Conservation (phyloP, 2,113 vertebrate species). For the Sceloporus undulatus region DNA sequence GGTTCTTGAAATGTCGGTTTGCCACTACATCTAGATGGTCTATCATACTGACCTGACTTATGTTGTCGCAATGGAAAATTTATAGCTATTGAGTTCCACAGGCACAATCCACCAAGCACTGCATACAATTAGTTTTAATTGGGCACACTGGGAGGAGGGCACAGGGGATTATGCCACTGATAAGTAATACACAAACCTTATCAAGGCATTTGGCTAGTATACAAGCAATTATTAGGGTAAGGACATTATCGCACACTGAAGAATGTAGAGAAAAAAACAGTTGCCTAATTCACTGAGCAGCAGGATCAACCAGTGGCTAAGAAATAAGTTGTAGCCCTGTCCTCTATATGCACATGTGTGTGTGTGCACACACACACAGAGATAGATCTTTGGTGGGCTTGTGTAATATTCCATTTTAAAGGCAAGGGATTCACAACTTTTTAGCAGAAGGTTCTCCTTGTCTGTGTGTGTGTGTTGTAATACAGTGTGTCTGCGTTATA, state of each 20-base stretch:
- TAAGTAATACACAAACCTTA: background rate
- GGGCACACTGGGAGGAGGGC: background rate
- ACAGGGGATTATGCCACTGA: background rate
- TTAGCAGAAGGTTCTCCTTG: too few species aligned
- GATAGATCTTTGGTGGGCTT: too few species aligned
- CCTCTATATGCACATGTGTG: accelerated
- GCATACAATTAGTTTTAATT: background rate
- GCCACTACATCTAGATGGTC: background rate
- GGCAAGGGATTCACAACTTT: too few species aligned
- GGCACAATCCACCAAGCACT: background rate
- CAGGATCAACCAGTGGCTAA: background rate
- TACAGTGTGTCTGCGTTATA: too few species aligned
- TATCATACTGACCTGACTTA: background rate
- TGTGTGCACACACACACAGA: too few species aligned
- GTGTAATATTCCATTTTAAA: too few species aligned
- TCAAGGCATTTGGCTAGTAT: background rate
- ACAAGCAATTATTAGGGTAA: background rate
- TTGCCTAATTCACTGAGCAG: background rate
- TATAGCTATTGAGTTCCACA: background rate
- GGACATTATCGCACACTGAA: background rate
- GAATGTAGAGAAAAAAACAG: background rate
- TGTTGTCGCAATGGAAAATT: background rate
- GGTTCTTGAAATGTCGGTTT: background rate
- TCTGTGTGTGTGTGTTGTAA: too few species aligned
- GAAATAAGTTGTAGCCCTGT: background rate